Base-by-base conservation (phyloP, 2,797 vertebrate species). In the Sebastes oblongus region DNA sequence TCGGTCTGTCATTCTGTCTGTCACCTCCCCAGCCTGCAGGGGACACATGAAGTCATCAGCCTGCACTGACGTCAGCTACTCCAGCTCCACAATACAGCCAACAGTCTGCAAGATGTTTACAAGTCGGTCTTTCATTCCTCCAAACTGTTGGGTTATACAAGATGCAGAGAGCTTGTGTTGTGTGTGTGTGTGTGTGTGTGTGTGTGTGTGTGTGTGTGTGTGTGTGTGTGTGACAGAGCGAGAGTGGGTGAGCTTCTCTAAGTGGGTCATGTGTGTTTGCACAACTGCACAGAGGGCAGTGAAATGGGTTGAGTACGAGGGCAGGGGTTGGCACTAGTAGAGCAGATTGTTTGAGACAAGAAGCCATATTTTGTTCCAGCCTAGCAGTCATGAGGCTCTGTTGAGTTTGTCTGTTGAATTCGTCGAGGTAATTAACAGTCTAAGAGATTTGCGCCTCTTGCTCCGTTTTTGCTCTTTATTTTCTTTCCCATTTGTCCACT, bases 191-290 rank as follows among this genome's bases (percentile, higher is more conserved):
- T 32, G 50, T 29, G 32, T 36, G 50, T 46, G 80, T 46, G 65
- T 55, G n/a, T 24, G 68, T 62, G 65, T 29, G 66, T 32, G 67
- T 32, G 50, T 29, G 32, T 14, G 58, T 20, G 32, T 24, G 60
- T 3, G 36, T 12, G 50, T 71, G 52, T 42, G 46, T 27, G 39
- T 72, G 59, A 6, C 5, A 14, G 24, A 25, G 55, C 16, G 42
- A 52, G 50, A 52, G n/a, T 65, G 80, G 55, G 67, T n/a, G 71
- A 36, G 72, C 61, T 66, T 65, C 20, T 68, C 64, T 86, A 92
- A 87, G 81, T 92, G 86, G 90, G 91, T 92, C 89, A 87, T 87
- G 80, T 88, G 88, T 89, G 86, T 91, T 92, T 90, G 72, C 46
- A 74, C 81, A 86, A 85, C 77, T 8, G 24, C 72, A 81, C 24